Evolutionary conservation across 2,888 invertebrate species (phyloP).

Genomic region (Cremastobaeus sp.): DNA sequence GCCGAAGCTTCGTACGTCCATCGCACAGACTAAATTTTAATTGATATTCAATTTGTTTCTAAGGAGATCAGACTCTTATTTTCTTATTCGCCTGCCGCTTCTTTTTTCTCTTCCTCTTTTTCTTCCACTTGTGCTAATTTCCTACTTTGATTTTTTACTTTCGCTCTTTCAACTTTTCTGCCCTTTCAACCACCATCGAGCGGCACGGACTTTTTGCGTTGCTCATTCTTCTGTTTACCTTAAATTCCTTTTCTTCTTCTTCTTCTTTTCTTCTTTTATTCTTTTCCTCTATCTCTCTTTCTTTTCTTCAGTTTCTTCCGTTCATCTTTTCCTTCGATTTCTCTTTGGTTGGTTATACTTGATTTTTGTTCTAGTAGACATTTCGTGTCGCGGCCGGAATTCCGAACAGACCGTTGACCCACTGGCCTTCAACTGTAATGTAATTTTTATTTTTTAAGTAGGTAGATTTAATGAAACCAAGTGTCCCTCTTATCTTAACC

Average conservation of each 20-base stretch:
- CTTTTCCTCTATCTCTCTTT: neutral
- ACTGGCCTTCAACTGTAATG: slow-evolving; percentile 53
- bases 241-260: slow-evolving; percentile 10
- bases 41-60: no score
- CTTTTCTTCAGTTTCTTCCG: neutral
- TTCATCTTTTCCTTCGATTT: neutral
- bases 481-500: slow-evolving; percentile 51
- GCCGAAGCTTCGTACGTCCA: slow-evolving; percentile 32
- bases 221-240: slow-evolving; percentile 16
- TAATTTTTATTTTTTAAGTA: slow-evolving; percentile 60
- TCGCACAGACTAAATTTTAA: slow-evolving; percentile 20
- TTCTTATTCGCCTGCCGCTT: no score
- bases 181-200: slow-evolving; percentile 32
- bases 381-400: slow-evolving; percentile 33
- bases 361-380: slow-evolving; percentile 35
- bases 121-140: no score
- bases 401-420: slow-evolving; percentile 36
- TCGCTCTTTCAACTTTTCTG: slow-evolving; percentile 5
- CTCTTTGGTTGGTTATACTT: slow-evolving; percentile 21
- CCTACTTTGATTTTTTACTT: neutral
- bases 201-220: slow-evolving; percentile 39
- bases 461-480: slow-evolving; percentile 54
- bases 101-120: neutral
- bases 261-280: slow-evolving; percentile 16
- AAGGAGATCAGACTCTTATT: no score